phyloP scores from a whole-genome alignment of 2,113 vertebrate species.

The Microtus montanus region DNA sequence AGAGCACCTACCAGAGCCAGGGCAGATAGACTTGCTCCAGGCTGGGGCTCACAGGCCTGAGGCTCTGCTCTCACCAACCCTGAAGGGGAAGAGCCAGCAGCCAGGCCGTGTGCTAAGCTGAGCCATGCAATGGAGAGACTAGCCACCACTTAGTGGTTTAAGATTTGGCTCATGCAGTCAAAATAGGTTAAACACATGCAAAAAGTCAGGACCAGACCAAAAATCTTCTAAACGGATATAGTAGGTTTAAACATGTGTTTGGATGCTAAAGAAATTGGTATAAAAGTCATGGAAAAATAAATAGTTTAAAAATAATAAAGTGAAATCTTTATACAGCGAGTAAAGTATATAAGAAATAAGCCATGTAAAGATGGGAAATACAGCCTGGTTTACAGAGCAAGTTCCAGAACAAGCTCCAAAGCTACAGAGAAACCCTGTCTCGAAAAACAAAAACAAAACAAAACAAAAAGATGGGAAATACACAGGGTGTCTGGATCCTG shows the following conservation, averaged over 20 bases:
- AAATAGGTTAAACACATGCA: too few relatives aligned
- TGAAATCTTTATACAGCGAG: background rate
- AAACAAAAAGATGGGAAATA: background rate
- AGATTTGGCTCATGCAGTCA: background rate
- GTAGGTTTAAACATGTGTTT: background rate
- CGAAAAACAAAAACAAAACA: too few relatives aligned
- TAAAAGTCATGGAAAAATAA: background rate
- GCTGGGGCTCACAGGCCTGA: too few relatives aligned
- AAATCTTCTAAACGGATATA: background rate
- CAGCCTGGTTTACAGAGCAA: background rate
- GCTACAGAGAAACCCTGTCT: too few relatives aligned
- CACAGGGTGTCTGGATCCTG: background rate
- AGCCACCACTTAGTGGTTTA: too few relatives aligned
- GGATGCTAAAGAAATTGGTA: background rate
- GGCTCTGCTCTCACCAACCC: too few relatives aligned
- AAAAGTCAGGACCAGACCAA: background rate
- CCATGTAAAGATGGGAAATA: background rate
- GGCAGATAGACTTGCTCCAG: too few relatives aligned
- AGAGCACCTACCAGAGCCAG: too few relatives aligned
- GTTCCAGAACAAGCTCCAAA: too few relatives aligned
- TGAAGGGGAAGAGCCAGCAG: too few relatives aligned
- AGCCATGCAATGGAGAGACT: too few relatives aligned
- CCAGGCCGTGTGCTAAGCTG: too few relatives aligned
- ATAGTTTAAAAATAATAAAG: background rate
- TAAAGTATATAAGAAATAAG: background rate